Conservation (phyloP, 2,888 invertebrate species). For the Cheilosia scutellata region DNA sequence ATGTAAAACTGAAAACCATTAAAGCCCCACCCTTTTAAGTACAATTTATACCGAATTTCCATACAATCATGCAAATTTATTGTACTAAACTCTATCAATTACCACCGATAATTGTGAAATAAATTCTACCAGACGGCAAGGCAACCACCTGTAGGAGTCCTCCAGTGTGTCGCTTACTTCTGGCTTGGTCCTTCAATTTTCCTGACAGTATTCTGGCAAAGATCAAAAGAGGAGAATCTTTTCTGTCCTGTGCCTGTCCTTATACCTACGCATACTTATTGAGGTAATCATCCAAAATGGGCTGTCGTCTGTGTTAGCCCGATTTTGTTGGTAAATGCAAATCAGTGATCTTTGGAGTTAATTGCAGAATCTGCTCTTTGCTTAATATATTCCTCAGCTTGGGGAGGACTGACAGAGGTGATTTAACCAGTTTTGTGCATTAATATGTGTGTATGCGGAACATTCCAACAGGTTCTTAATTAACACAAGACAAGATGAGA, state of each 20-base stretch:
- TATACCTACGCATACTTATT: conserved; percentile 11
- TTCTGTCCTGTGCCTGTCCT: not conserved
- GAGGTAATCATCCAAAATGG: conserved; percentile 23
- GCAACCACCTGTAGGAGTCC: conserved; percentile 48
- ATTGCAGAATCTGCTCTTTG: conserved; percentile 42
- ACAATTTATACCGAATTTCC: conserved; percentile 23
- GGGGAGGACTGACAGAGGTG: not conserved
- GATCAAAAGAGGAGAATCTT: conserved; percentile 39
- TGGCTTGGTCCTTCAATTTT: conserved; percentile 36
- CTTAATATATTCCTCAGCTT: not conserved
- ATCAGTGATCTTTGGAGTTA: conserved; percentile 62
- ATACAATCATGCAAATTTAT: conserved; percentile 65
- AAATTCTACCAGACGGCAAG: conserved; percentile 50
- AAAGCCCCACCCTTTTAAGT: conserved; percentile 12
- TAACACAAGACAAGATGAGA: conserved; percentile 24
- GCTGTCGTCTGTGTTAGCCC: not conserved
- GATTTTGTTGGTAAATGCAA: conserved; percentile 56
- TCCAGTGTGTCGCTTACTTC: conserved; percentile 4
- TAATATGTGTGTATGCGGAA: conserved; percentile 27
- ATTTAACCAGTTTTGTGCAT: conserved; percentile 49
- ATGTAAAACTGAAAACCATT: conserved; percentile 46
- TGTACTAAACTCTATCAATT: conserved; percentile 67
- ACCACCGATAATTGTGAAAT: conserved; percentile 69
- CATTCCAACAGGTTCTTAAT: conserved; percentile 56
- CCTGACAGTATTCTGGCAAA: conserved; percentile 40